A percentile compares a stretch with the other conserved stretches of the same genome.
Conservation (phyloP, 2,113 vertebrate genomes). For the Phaethornis superciliosus region DNA sequence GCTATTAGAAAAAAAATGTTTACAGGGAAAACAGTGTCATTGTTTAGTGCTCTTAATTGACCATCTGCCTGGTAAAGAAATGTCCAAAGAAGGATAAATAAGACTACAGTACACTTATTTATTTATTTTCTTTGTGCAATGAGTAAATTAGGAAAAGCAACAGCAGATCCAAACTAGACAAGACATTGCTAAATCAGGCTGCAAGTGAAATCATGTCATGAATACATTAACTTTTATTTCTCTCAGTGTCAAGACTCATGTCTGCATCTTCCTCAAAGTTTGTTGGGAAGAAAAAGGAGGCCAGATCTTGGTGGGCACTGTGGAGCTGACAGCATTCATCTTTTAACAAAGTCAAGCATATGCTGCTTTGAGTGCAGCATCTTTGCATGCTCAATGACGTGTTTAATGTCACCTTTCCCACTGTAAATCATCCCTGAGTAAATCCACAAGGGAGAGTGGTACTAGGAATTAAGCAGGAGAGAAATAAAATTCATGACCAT, state of each 20-base stretch:
- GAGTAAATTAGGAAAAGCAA: constrained; percentile 78
- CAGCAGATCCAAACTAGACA: constrained; percentile 72
- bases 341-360: constrained; percentile 77
- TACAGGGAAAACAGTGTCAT: constrained; percentile 87
- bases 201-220: constrained; percentile 70
- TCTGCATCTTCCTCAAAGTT: constrained; percentile 58
- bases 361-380: constrained; percentile 75
- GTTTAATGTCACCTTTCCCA: constrained; percentile 80
- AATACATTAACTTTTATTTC: constrained; percentile 71
- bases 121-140: constrained; percentile 80
- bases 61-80: constrained; percentile 86
- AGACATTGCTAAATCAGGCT: constrained; percentile 75
- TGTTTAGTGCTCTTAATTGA: constrained; percentile 89
- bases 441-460: constrained; percentile 76
- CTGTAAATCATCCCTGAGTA: constrained; percentile 77
- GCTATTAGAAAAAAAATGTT: constrained; percentile 88
- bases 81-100: constrained; percentile 86
- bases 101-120: constrained; percentile 78
- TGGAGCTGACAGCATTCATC: constrained; percentile 72
- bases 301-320: constrained; percentile 62
- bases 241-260: constrained; percentile 64
- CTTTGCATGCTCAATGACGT: constrained; percentile 79
- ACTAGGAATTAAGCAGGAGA: constrained; percentile 73
- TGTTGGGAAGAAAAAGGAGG: constrained; percentile 62
- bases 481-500: constrained; percentile 75